Conservation (phyloP, 2,113 vertebrate genomes). For the Pelodiscus sinensis region DNA sequence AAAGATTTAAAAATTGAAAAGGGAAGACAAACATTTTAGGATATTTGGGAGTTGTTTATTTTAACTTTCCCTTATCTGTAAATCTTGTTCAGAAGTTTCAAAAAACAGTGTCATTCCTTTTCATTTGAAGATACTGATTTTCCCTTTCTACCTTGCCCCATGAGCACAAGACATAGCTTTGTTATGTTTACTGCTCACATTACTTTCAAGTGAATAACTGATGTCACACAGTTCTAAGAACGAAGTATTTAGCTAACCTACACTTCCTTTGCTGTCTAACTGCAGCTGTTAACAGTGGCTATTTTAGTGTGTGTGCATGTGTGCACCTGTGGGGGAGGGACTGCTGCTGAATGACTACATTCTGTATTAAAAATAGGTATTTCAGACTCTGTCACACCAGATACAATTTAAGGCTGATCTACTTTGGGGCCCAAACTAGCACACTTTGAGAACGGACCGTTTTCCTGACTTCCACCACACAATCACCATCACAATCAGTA, state of each 20-base stretch:
- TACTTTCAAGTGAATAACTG: neutral
- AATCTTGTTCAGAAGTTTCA: neutral
- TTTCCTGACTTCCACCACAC: neutral
- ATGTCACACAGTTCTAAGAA: neutral
- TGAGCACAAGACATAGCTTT: neutral
- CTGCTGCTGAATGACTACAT: fast-evolving
- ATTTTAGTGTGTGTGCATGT: neutral
- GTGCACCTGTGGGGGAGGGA: neutral
- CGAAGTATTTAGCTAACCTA: neutral
- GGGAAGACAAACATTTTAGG: neutral
- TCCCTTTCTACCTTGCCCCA: neutral
- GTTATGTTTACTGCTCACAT: neutral
- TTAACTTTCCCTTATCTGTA: neutral
- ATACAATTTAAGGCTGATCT: neutral
- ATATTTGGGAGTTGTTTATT: neutral
- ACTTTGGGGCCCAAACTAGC: neutral
- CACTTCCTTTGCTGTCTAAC: neutral
- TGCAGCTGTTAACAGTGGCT: neutral
- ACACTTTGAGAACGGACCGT: neutral
- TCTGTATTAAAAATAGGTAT: neutral
- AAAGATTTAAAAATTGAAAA: neutral
- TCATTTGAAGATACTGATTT: neutral
- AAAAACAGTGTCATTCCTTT: neutral
- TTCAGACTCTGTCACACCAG: neutral
- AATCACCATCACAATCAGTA: too few species aligned